Percentiles rank a stretch among this genome's conserved stretches.
Evolutionary conservation across 2,113 vertebrate species (phyloP).

Genomic region (Mesitornis unicolor): DNA sequence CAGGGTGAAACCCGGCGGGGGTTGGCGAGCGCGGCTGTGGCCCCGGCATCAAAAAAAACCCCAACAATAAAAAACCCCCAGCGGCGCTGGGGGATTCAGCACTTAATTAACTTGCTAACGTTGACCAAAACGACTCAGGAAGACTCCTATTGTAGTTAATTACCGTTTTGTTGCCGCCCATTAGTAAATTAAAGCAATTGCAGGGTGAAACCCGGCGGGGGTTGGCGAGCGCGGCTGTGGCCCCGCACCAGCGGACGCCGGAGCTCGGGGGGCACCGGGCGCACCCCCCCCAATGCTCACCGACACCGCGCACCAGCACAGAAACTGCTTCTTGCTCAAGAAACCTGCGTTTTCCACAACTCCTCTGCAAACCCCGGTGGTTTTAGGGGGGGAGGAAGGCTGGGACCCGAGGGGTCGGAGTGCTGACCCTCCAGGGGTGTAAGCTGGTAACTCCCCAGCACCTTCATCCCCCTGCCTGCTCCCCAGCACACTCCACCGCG

Average conservation of each 20-base stretch:
- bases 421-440: not conserved
- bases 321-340: not conserved
- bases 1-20: not conserved
- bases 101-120: conserved; percentile 27
- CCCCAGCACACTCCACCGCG: not conserved
- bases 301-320: accelerated
- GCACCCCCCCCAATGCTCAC: accelerated
- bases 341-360: not conserved
- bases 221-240: not conserved
- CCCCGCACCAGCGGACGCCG: not conserved
- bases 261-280: accelerated
- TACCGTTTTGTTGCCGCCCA: not conserved
- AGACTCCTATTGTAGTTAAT: conserved; percentile 31
- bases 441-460: accelerated
- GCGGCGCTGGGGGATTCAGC: not conserved
- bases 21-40: not conserved
- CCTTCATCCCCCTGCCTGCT: not conserved
- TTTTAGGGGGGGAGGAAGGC: not conserved
- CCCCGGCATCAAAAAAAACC: no score
- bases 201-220: not conserved
- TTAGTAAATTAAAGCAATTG: conserved; percentile 50
- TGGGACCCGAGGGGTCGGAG: not conserved
- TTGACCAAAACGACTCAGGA: not conserved
- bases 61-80: not conserved
- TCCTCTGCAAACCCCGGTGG: not conserved